Evolutionary conservation across 2,797 vertebrate species (phyloP).

Genomic region (Tarsius wallacei): DNA sequence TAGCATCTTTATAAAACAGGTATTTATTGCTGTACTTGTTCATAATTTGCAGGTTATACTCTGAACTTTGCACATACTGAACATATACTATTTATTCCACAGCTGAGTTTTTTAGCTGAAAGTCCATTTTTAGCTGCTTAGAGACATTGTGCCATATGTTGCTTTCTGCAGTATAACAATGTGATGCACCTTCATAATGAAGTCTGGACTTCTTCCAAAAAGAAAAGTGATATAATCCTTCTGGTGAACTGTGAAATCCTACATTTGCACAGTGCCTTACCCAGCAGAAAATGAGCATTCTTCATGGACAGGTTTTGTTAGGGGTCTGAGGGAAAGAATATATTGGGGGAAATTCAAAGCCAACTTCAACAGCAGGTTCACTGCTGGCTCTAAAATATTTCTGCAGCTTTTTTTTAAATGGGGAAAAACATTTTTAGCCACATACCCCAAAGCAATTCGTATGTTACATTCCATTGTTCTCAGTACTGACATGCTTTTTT

Average conservation of each 20-base stretch:
- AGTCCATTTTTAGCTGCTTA: slow-evolving; percentile 73
- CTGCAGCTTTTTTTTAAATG: not conserved
- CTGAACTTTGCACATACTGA: slow-evolving; percentile 19
- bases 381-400: slow-evolving; percentile 49
- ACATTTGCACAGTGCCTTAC: not conserved
- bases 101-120: slow-evolving; percentile 55
- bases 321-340: slow-evolving; percentile 33
- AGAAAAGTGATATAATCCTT: slow-evolving; percentile 56
- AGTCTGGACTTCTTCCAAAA: slow-evolving; percentile 84
- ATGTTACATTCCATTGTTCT: slow-evolving; percentile 26
- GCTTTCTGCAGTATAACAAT: slow-evolving; percentile 82
- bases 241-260: slow-evolving; percentile 60
- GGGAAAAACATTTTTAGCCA: not conserved
- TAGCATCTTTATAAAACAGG: not conserved
- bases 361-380: slow-evolving; percentile 58
- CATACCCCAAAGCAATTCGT: not conserved
- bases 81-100: slow-evolving; percentile 62
- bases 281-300: slow-evolving; percentile 55
- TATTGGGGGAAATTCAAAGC: not conserved
- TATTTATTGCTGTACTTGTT: slow-evolving; percentile 21
- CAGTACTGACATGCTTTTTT: slow-evolving; percentile 2
- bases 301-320: not conserved
- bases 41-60: slow-evolving; percentile 1
- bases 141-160: slow-evolving; percentile 86
- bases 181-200: slow-evolving; percentile 77